A percentile compares a stretch with the other conserved stretches of the same genome.
These are phyloP conservation scores for Sorex maritimensis DNA, from an alignment of 2,797 vertebrate species.

Conservation along the genomic window DNA sequence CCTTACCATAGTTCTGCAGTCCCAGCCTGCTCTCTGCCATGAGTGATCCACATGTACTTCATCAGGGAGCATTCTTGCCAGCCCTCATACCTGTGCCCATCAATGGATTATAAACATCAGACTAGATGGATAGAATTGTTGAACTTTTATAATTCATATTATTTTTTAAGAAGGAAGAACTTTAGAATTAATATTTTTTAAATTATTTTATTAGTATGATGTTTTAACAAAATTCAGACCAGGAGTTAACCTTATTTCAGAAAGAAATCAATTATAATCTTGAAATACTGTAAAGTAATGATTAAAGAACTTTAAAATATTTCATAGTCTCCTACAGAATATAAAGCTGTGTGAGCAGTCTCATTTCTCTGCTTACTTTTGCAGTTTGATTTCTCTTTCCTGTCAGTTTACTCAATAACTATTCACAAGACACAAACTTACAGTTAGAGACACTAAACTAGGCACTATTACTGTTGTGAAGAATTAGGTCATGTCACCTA, in stretches of 20 bases:
- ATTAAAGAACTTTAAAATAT: neutral
- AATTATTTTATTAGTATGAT: too few species aligned
- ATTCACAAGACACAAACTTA: neutral
- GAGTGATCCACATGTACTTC: neutral
- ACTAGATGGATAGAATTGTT: too few species aligned
- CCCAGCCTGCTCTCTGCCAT: neutral
- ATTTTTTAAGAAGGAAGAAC: too few species aligned
- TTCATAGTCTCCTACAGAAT: neutral
- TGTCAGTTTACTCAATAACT: neutral
- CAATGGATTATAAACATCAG: too few species aligned
- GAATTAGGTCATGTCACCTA: neutral
- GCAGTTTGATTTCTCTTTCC: constrained; percentile 47
- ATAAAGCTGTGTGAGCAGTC: neutral
- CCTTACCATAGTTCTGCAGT: too few species aligned
- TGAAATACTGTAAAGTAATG: constrained; percentile 34
- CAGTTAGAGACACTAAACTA: neutral
- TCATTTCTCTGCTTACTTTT: neutral
- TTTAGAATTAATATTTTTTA: too few species aligned
- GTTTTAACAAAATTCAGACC: too few species aligned
- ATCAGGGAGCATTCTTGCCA: too few species aligned
- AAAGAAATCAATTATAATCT: constrained; percentile 1
- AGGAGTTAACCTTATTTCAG: constrained; percentile 5
- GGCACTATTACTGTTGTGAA: neutral
- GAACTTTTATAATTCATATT: too few species aligned
- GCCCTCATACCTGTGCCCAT: too few species aligned